These are phyloP conservation scores for Poliocrania exsul DNA, from an alignment of 2,797 vertebrate genomes.

Conservation along the genomic window DNA sequence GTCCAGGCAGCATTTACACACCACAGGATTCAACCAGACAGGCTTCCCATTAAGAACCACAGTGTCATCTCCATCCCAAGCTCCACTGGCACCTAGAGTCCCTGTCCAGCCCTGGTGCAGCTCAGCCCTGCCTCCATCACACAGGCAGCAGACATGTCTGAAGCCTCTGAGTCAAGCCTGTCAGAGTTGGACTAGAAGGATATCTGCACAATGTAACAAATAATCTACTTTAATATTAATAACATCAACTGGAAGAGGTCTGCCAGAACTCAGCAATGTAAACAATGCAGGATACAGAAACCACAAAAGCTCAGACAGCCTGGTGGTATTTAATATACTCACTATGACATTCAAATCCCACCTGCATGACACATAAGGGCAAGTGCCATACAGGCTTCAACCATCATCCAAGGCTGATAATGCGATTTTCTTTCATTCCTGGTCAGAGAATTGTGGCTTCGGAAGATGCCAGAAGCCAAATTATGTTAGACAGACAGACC, in stretches of 20 bases:
- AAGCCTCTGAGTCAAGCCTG: neutral
- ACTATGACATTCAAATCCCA: neutral
- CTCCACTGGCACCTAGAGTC: neutral
- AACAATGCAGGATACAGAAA: neutral
- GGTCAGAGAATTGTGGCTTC: neutral
- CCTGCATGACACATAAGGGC: neutral
- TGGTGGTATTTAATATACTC: neutral
- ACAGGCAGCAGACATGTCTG: neutral
- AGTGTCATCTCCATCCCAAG: neutral
- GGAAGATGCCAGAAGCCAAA: neutral
- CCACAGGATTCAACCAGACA: neutral
- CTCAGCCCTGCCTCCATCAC: neutral
- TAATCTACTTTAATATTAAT: neutral
- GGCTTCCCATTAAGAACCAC: neutral
- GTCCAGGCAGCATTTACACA: neutral
- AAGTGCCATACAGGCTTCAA: rapidly evolving
- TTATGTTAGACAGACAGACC: neutral
- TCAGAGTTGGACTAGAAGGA: neutral
- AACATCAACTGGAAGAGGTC: neutral
- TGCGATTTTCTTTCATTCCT: neutral
- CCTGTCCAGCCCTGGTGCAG: rapidly evolving
- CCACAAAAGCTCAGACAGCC: neutral
- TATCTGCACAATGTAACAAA: neutral
- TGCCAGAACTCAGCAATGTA: neutral
- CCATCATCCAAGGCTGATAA: neutral